Percentiles rank a stretch among this genome's conserved stretches.
Conservation (phyloP, 1,140 invertebrate genomes). For the Pissodes strobi region DNA sequence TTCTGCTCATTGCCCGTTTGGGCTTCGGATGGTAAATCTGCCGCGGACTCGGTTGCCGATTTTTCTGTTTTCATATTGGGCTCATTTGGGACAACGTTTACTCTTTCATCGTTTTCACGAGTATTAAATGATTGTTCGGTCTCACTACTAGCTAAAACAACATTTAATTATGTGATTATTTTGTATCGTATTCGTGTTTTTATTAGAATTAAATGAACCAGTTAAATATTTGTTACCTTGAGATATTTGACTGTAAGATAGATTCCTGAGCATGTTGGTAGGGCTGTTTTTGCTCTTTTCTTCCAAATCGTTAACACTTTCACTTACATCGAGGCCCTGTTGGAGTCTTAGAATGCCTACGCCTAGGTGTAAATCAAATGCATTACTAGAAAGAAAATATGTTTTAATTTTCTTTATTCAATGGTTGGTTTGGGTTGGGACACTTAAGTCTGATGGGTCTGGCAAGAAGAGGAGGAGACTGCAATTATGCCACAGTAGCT, state of each 20-base stretch:
- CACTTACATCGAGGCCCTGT: conserved; percentile 76
- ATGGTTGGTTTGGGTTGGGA: too few relatives aligned
- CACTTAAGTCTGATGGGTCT: too few relatives aligned
- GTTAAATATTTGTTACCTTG: conserved; percentile 59
- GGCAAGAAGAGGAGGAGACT: too few relatives aligned
- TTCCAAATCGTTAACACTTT: conserved; percentile 43
- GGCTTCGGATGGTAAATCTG: conserved; percentile 38
- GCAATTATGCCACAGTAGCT: too few relatives aligned
- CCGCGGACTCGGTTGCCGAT: conserved; percentile 34
- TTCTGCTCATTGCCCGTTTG: conserved; percentile 62
- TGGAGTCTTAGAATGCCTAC: conserved; percentile 84
- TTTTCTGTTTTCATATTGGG: conserved; percentile 46
- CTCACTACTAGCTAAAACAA: conserved; percentile 67
- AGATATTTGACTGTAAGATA: conserved; percentile 68
- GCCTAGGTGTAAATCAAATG: conserved; percentile 89
- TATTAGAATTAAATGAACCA: too few relatives aligned
- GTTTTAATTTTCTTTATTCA: conserved; percentile 10
- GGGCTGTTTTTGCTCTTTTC: conserved; percentile 44
- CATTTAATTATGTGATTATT: too few relatives aligned
- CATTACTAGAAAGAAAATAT: conserved; percentile 69
- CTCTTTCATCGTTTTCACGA: conserved; percentile 58
- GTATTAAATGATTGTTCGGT: conserved; percentile 60
- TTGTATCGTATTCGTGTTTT: neutral
- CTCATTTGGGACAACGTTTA: conserved; percentile 59
- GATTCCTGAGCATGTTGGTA: conserved; percentile 58